Percentiles rank a stretch among this genome's conserved stretches.
These are phyloP conservation scores for Struthio camelus DNA, from an alignment of 2,113 vertebrate species.

Conservation along the genomic window DNA sequence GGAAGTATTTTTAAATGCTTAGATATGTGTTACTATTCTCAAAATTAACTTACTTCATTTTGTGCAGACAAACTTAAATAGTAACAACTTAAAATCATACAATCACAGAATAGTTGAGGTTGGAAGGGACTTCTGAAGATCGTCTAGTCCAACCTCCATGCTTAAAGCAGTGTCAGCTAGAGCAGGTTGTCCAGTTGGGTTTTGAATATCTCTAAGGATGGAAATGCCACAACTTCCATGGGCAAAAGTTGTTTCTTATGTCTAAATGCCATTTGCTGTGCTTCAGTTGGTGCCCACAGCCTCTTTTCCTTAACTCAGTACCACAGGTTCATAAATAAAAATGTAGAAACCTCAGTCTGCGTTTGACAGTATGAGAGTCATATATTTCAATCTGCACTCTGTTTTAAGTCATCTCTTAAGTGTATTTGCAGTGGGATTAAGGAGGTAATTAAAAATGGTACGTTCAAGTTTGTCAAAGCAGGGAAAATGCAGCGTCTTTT, in stretches of 20 bases:
- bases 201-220: not conserved
- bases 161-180: not conserved
- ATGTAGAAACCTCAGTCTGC: not conserved
- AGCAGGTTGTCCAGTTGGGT: not conserved
- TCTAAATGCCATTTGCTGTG: not conserved
- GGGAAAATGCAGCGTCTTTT: not conserved
- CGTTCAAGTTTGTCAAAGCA: not conserved
- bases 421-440: not conserved
- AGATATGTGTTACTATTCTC: not conserved
- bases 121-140: not conserved
- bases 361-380: not conserved
- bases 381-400: not conserved
- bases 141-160: not conserved
- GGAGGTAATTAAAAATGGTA: not conserved
- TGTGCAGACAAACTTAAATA: not conserved
- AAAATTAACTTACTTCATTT: not conserved
- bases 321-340: not conserved
- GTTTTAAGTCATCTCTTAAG: not conserved
- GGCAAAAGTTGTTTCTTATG: not conserved
- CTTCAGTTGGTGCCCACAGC: not conserved
- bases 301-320: not conserved
- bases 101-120: not conserved
- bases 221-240: not conserved
- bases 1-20: too few relatives aligned
- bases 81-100: not conserved